Base-by-base conservation (phyloP, 1,140 invertebrate species). In the Papilio helenus region DNA sequence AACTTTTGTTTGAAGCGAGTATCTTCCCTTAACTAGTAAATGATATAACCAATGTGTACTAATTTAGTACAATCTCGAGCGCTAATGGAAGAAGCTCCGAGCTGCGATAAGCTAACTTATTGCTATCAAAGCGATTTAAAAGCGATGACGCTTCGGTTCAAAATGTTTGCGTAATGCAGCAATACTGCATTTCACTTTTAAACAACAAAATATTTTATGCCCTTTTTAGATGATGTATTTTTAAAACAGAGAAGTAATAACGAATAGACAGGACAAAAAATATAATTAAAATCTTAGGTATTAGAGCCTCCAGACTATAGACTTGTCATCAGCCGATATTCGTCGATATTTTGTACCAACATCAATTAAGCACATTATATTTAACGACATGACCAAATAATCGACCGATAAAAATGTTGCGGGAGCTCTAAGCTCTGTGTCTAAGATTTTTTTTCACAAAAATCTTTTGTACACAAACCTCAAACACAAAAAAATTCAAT, bases 51-150 rank as follows among this genome's bases (percentile, higher is more conserved):
- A 29, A 77, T 65, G 76, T 77, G 55, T 42, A 61, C 76, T 55
- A 77, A 77, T 77, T 77, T 42, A 77, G 55, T 3, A 12, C 55
- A 77, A 77, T 77, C 76, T 77, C 76, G 51, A 34, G 39, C 76
- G 55, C 76, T 77, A 77, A 77, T 77, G 76, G 76, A 77, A 77
- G 76, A 61, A 77, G 76, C 76, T 42, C 55, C 76, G 55, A 20
- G 34, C 5, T 42, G 49, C 8, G 76, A 77, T 77, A 77, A 77
- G 76, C 34, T 77, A 65, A 77, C 76, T 65, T 77, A 65, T 77
- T 55, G 34, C 51, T 77, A 77, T 77, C 76, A 65, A 77, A 61
- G 76, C 76, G 76, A 77, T 77, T 77, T 61, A 77, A 65, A 77
- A 77, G 16, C 76, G 39, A 61, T 65, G 55, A 77, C 55, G 55